A percentile compares a stretch with the other conserved stretches of the same genome.
phyloP scores from a whole-genome alignment of 2,888 invertebrate genomes.

The Euclidia mi region DNA sequence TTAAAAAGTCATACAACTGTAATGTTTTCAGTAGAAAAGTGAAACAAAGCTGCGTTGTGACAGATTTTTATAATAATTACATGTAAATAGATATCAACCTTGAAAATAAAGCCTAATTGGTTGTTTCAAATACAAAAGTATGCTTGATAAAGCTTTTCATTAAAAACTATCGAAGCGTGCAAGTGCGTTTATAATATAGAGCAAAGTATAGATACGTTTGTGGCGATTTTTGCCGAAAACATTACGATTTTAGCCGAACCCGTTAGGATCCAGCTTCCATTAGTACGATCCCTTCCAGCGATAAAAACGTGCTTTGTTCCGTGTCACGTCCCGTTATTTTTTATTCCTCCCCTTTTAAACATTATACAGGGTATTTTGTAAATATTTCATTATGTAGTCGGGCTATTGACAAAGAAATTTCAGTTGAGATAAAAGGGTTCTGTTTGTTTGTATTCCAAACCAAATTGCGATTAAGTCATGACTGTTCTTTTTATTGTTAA shows the following conservation, averaged over 20 bases:
- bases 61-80: no score
- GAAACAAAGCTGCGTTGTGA: no score
- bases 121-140: background rate
- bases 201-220: conserved; percentile 19
- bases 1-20: no score
- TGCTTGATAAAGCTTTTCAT: conserved; percentile 13
- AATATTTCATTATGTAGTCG: conserved; percentile 80
- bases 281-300: conserved; percentile 79
- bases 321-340: conserved; percentile 84
- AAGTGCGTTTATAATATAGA: conserved; percentile 13
- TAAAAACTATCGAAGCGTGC: conserved; percentile 1
- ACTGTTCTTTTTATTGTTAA: conserved; percentile 69
- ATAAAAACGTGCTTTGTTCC: conserved; percentile 86
- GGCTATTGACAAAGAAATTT: conserved; percentile 75
- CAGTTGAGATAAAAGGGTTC: conserved; percentile 77
- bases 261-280: conserved; percentile 73
- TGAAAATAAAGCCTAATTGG: background rate
- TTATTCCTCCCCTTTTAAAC: conserved; percentile 75
- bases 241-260: conserved; percentile 63
- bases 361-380: conserved; percentile 76
- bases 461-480: conserved; percentile 73
- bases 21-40: no score
- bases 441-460: conserved; percentile 75
- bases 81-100: background rate
- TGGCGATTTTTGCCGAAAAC: conserved; percentile 54